Evolutionary conservation across 1,140 invertebrate species (phyloP).

Genomic region (Drosophila leontia): DNA sequence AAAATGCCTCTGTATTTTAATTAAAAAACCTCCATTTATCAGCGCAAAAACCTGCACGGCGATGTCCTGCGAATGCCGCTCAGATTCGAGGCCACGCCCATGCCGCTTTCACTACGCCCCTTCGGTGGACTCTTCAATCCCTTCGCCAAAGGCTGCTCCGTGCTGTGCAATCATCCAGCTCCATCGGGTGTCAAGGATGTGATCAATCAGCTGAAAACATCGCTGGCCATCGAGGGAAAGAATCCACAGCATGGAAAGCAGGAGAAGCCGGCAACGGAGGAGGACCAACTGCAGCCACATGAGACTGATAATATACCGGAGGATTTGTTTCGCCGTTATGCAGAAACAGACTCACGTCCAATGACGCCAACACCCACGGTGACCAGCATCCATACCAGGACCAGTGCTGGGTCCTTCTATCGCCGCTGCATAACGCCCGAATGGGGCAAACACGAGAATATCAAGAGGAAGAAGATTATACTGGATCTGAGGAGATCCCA

Average conservation of each 20-base stretch:
- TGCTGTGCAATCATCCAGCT: conserved; percentile 92
- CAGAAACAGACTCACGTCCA: conserved; percentile 92
- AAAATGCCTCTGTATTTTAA: background rate
- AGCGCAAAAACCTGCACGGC: conserved; percentile 56
- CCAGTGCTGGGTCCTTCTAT: conserved; percentile 78
- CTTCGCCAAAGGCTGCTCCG: conserved; percentile 91
- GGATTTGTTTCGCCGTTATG: conserved; percentile 89
- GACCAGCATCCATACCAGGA: conserved; percentile 87
- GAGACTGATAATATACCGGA: conserved; percentile 86
- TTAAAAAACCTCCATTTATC: background rate
- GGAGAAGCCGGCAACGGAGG: conserved; percentile 33
- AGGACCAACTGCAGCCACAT: conserved; percentile 54
- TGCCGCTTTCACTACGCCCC: conserved; percentile 87
- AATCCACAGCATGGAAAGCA: conserved; percentile 37
- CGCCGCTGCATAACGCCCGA: conserved; percentile 86
- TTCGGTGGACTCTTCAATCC: conserved; percentile 92
- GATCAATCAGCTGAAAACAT: conserved; percentile 89
- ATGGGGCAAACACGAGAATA: conserved; percentile 82
- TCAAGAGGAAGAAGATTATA: conserved; percentile 83
- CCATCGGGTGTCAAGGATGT: conserved; percentile 90
- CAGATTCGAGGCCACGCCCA: conserved; percentile 73
- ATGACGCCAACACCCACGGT: conserved; percentile 90
- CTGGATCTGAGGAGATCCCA: conserved; percentile 77
- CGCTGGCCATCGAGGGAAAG: conserved; percentile 86
- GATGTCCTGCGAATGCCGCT: conserved; percentile 61